Percentiles rank a stretch among this genome's conserved stretches.
phyloP scores from a whole-genome alignment of 2,113 vertebrate species.

The Pachyramphus minor region DNA sequence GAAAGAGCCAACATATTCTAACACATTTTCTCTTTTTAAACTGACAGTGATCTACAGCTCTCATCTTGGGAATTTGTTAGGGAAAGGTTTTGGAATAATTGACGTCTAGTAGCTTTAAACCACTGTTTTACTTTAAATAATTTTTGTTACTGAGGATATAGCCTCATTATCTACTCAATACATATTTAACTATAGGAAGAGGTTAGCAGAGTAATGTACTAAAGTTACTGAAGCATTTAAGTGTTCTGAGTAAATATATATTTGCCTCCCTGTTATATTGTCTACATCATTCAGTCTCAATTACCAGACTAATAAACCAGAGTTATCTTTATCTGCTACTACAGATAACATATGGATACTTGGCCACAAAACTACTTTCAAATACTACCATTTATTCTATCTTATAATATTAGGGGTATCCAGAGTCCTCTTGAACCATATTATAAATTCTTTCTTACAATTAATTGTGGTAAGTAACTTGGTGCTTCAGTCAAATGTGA shows the following conservation, averaged over 20 bases:
- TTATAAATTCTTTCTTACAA: not conserved
- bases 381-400: not conserved
- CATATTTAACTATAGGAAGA: constrained; percentile 49
- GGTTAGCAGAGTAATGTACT: constrained; percentile 42
- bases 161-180: constrained; percentile 35
- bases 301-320: constrained; percentile 43
- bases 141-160: not conserved
- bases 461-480: not conserved
- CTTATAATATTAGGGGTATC: not conserved
- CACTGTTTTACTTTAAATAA: constrained; percentile 8
- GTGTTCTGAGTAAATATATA: constrained; percentile 51
- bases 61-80: not conserved
- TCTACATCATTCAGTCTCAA: constrained; percentile 21
- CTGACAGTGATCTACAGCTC: not conserved
- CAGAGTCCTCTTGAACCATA: not conserved
- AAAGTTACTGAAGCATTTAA: constrained; percentile 52
- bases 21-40: not conserved
- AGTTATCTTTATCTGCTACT: constrained; percentile 2
- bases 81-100: constrained; percentile 21
- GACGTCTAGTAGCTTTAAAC: constrained; percentile 5
- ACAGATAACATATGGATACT: not conserved
- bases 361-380: constrained; percentile 5
- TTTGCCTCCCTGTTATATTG: constrained; percentile 38
- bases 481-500: not conserved
- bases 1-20: not conserved